Conservation (phyloP, 23 tunicate genomes). For the Ascidia mentula region DNA sequence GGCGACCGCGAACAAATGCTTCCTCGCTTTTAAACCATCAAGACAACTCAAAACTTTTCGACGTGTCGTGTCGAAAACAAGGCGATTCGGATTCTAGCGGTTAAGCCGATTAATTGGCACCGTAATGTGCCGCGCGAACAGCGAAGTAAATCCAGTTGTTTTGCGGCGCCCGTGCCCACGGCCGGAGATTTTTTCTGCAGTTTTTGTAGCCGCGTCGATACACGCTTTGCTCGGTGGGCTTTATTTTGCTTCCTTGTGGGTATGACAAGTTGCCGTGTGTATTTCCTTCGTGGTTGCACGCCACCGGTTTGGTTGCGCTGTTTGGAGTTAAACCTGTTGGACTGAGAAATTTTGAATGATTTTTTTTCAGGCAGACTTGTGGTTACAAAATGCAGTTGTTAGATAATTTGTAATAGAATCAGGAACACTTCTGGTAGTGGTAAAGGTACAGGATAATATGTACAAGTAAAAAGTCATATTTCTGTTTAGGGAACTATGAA, state of each 20-base stretch:
- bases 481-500: too few relatives aligned
- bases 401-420: too few relatives aligned
- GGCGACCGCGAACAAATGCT: not conserved
- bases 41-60: not conserved
- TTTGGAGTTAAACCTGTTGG: too few relatives aligned
- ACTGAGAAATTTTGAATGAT: too few relatives aligned
- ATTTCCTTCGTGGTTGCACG: too few relatives aligned
- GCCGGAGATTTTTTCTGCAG: constrained; percentile 4
- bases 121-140: not conserved
- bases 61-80: constrained; percentile 13
- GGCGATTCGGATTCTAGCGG: not conserved
- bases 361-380: too few relatives aligned
- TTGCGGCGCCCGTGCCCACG: not conserved
- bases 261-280: not conserved
- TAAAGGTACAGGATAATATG: too few relatives aligned
- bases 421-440: too few relatives aligned
- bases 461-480: too few relatives aligned
- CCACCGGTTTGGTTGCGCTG: too few relatives aligned
- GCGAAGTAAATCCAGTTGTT: constrained; percentile 6
- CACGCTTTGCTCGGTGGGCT: not conserved
- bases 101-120: constrained; percentile 12
- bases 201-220: not conserved
- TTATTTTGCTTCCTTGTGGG: too few relatives aligned
- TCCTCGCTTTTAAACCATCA: not conserved
- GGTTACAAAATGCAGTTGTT: too few relatives aligned